Conservation (phyloP, 2,113 vertebrate genomes). For the Bubo scandiacus region DNA sequence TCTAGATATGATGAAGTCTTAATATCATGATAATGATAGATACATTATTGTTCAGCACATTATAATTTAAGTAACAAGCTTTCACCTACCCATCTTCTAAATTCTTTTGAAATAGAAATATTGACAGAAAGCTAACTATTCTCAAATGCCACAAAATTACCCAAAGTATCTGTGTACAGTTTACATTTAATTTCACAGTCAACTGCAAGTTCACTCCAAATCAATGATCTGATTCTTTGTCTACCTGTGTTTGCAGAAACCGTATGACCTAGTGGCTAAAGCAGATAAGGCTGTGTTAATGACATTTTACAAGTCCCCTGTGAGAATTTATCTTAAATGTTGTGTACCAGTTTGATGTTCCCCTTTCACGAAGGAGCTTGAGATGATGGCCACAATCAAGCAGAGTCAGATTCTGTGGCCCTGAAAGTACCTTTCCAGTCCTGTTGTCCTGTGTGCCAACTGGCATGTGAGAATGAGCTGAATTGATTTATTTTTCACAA, state of each 20-base stretch:
- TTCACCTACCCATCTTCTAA: neutral
- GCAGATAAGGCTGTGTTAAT: neutral
- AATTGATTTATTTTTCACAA: neutral
- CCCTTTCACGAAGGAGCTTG: neutral
- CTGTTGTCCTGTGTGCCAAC: neutral
- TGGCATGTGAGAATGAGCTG: neutral
- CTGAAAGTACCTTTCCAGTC: neutral
- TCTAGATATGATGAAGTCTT: neutral
- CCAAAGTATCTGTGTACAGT: neutral
- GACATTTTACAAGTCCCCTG: neutral
- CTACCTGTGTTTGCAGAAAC: neutral
- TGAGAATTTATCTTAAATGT: neutral
- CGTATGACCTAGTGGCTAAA: neutral
- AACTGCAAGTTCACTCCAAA: neutral
- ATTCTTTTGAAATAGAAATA: neutral
- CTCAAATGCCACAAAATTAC: neutral
- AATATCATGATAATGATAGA: neutral
- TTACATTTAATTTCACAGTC: neutral
- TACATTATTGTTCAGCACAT: neutral
- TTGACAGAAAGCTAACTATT: slow-evolving; percentile 3
- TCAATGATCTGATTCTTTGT: neutral
- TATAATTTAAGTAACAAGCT: slow-evolving; percentile 1
- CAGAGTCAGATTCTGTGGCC: neutral
- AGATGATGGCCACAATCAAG: neutral
- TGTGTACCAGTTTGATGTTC: neutral